Percentiles rank a stretch among this genome's conserved stretches.
These are phyloP conservation scores for Lissonota sp. DNA, from an alignment of 2,888 invertebrate species.

Conservation along the genomic window DNA sequence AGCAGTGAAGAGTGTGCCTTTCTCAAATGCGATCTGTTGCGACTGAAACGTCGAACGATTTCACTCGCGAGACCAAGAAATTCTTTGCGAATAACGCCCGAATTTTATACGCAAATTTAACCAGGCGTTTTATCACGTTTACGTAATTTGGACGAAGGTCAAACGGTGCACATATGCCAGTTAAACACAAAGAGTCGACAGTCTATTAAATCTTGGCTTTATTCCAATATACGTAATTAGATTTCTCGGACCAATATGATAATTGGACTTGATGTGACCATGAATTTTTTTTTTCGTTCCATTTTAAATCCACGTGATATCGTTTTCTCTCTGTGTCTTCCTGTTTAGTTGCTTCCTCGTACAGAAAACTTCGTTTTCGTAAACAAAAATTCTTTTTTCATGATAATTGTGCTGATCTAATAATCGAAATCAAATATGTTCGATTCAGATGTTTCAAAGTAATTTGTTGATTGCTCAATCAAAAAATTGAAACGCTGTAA, in stretches of 20 bases:
- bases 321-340: too few species aligned
- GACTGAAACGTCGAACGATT: constrained; percentile 54
- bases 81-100: constrained; percentile 19
- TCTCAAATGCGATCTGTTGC: constrained; percentile 1
- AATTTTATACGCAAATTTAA: constrained; percentile 40
- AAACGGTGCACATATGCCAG: constrained; percentile 57
- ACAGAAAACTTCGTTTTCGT: too few species aligned
- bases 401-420: too few species aligned
- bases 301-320: background rate
- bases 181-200: constrained; percentile 71
- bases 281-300: too few species aligned
- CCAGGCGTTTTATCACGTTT: constrained; percentile 48
- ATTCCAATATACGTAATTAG: constrained; percentile 80
- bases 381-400: too few species aligned
- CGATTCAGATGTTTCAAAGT: too few species aligned
- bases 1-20: background rate
- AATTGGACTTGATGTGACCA: constrained; percentile 74
- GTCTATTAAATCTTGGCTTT: constrained; percentile 78
- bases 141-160: constrained; percentile 64
- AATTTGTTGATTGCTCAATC: too few species aligned
- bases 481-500: too few species aligned
- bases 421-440: too few species aligned
- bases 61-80: constrained; percentile 29
- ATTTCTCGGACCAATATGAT: constrained; percentile 72
- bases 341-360: too few species aligned